Conservation (phyloP, 2,888 invertebrate genomes). For the Cantharis nigra region DNA sequence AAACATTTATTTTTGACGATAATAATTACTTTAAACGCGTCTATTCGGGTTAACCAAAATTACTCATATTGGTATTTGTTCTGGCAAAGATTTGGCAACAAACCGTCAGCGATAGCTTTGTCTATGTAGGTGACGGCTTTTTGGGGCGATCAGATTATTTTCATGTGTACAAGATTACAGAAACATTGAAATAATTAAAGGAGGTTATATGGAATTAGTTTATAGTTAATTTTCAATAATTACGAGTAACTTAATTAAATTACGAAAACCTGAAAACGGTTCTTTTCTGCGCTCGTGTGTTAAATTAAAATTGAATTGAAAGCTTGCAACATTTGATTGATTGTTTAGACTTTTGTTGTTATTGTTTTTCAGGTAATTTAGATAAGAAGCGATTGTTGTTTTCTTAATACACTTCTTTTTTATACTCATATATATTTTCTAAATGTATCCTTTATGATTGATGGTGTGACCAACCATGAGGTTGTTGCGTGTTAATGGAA, state of each 20-base stretch:
- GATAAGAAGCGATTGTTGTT: not conserved
- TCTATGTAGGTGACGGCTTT: not conserved
- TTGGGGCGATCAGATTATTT: not conserved
- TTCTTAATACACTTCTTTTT: not conserved
- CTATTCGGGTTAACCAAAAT: not conserved
- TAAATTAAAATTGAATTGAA: not conserved
- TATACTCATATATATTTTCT: not conserved
- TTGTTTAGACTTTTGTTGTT: not conserved
- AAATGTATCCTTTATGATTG: constrained; percentile 16
- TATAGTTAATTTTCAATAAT: not conserved
- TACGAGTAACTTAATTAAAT: not conserved
- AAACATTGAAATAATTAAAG: not conserved
- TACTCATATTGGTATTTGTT: constrained; percentile 1
- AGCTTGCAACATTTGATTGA: not conserved
- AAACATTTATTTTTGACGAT: not conserved
- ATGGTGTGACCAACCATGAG: constrained; percentile 20
- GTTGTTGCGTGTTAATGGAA: constrained; percentile 22
- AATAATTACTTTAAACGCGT: not conserved
- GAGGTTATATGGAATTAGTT: not conserved
- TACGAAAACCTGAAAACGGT: not conserved
- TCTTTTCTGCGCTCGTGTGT: not conserved
- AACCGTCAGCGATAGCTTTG: not conserved
- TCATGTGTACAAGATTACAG: not conserved
- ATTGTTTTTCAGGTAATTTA: not conserved
- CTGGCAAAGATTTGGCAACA: not conserved